Evolutionary conservation across 2,888 invertebrate genomes (phyloP).

Genomic region (Sicus ferrugineus): DNA sequence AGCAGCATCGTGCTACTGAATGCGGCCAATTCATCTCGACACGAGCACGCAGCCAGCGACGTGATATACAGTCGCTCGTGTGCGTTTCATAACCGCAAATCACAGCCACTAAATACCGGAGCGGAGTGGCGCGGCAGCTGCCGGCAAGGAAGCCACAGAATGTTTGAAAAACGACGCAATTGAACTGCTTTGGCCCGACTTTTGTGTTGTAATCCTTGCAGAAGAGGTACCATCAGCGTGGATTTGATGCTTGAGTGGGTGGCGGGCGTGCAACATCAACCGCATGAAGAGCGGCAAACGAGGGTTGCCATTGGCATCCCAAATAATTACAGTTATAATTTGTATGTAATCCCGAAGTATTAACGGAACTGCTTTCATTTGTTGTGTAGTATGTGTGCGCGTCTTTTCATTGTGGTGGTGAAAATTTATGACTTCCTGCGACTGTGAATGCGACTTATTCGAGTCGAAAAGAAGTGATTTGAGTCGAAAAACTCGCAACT

Average conservation of each 20-base stretch:
- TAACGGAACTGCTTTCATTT: slow-evolving; percentile 25
- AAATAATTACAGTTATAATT: slow-evolving; percentile 19
- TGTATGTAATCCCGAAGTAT: slow-evolving; percentile 39
- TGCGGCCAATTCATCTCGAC: slow-evolving; percentile 10
- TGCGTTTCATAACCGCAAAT: slow-evolving; percentile 29
- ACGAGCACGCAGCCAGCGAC: neutral
- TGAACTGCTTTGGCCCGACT: slow-evolving; percentile 36
- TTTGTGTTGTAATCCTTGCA: slow-evolving; percentile 33
- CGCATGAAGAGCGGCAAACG: neutral
- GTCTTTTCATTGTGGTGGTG: neutral
- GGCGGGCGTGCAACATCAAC: neutral
- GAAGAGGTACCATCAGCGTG: neutral
- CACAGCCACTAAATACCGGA: neutral
- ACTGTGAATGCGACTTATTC: neutral
- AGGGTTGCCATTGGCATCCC: neutral
- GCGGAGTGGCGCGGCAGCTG: neutral
- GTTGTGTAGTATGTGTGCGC: neutral
- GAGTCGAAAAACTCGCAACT: neutral
- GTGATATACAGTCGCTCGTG: neutral
- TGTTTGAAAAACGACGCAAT: slow-evolving; percentile 29
- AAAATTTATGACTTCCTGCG: slow-evolving; percentile 4
- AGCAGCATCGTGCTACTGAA: slow-evolving; percentile 1
- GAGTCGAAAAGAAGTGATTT: neutral
- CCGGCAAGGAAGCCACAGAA: neutral
- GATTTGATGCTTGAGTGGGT: neutral